phyloP scores from a whole-genome alignment of 30 jellyfish, hydroid and myxozoan genomes.

The Aurelia aurita complex sp. Pacific region DNA sequence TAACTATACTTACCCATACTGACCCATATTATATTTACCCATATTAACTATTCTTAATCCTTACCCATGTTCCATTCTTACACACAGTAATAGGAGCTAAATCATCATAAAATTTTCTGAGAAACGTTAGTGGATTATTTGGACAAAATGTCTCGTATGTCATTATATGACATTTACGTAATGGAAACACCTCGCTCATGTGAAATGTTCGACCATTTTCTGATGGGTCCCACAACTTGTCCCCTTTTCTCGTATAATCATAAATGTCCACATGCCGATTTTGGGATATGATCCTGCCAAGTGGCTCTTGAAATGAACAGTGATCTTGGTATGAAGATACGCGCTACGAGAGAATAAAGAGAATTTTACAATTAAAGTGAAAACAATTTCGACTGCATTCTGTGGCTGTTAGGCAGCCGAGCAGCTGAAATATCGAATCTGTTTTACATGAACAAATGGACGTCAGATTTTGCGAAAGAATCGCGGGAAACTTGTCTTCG shows the following conservation, averaged over 20 bases:
- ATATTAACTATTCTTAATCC: neutral
- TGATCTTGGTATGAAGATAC: slow-evolving; percentile 79
- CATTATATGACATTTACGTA: slow-evolving; percentile 74
- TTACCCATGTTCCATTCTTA: slow-evolving; percentile 82
- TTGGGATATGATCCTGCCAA: slow-evolving; percentile 78
- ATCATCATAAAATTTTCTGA: slow-evolving; percentile 56
- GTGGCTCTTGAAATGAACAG: slow-evolving; percentile 94
- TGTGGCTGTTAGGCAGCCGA: no score
- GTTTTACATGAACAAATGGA: no score
- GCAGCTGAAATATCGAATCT: no score
- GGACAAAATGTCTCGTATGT: slow-evolving; percentile 71
- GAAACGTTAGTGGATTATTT: slow-evolving; percentile 60
- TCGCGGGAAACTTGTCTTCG: no score
- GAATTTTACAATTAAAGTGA: no score
- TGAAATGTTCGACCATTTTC: slow-evolving; percentile 78
- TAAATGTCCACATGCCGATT: slow-evolving; percentile 87
- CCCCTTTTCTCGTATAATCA: slow-evolving; percentile 61
- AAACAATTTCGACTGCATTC: no score
- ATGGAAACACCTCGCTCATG: slow-evolving; percentile 82
- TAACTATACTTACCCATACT: no score
- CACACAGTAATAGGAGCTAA: slow-evolving; percentile 67
- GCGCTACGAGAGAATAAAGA: slow-evolving; percentile 19
- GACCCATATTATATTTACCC: no score
- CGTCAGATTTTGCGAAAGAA: no score
- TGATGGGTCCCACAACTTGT: slow-evolving; percentile 79